Percentiles rank a stretch among this genome's conserved stretches.
Evolutionary conservation across 2,888 invertebrate species (phyloP).

Genomic region (Oscheius myriophilus): DNA sequence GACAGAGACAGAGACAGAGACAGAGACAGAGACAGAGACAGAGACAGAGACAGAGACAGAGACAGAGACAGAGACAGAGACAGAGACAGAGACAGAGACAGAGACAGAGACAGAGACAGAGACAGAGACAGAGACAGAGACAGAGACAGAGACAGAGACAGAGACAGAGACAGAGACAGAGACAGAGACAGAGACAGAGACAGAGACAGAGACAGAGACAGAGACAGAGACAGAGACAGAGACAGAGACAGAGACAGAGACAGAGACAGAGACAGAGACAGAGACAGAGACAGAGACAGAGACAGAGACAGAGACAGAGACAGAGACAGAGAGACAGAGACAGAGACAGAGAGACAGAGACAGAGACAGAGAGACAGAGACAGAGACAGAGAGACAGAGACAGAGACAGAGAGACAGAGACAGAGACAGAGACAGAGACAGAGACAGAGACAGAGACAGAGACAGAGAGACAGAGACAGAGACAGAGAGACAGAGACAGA

Average conservation of each 20-base stretch:
- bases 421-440: neutral
- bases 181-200: neutral
- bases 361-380: neutral
- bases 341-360: neutral
- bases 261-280: too few relatives aligned
- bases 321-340: constrained; percentile 3
- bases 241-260: neutral
- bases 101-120: neutral
- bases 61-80: too few relatives aligned
- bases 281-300: too few relatives aligned
- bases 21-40: neutral
- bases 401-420: constrained; percentile 1
- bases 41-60: too few relatives aligned
- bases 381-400: neutral
- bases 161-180: neutral
- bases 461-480: too few relatives aligned
- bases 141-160: neutral
- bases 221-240: neutral
- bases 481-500: too few relatives aligned
- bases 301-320: too few relatives aligned
- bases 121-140: neutral
- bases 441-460: neutral
- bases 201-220: neutral
- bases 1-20: neutral
- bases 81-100: too few relatives aligned